Base-by-base conservation (phyloP, 2,888 invertebrate genomes). In the Sialis lutaria region DNA sequence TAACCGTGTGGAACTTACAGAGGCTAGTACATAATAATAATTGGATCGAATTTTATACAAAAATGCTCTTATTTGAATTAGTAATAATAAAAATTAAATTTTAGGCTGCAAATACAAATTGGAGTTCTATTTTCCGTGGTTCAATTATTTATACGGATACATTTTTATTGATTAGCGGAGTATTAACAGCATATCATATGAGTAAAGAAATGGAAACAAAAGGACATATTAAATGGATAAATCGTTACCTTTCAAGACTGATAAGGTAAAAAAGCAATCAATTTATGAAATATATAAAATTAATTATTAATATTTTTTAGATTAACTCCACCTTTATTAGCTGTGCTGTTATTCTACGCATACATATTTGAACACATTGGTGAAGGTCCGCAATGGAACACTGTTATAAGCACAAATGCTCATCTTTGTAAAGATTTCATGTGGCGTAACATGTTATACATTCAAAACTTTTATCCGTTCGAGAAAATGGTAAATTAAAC, bases 391-490 rank as follows among this genome's bases (percentile, higher is more conserved):
- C 72, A 77, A 58, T 82, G 81, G 82, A 74, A 75, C 3, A 69
- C 70, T 13, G 60, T 77, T 31, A 70, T 82, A 46, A 72, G 72
- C 31, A 69, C 72, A 54, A 79, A 80, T 55, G 74, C 76, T 0
- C 70, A 76, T 43, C 62, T 79, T 12, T 82, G 82, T 57, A 74
- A 76, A 53, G 65, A 72, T 45, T 71, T 75, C 53, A 74, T 79
- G 67, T 81, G 80, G 81, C 73, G 76, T 58, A 80, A 79, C 58
- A 54, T 80, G 30, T 63, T 81, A 2, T 79, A 77, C 54, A 64
- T 79, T 33, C 81, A 81, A 58, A 82, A 81, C 56, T 75, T 77
- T 53, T 77, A 76, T 53, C 75, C 77, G 1, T 72, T 80, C 52
- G 78, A 80, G 57, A 74, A 79, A 51, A 80, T 79, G 72, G 81